phyloP scores from a whole-genome alignment of 2,113 vertebrate genomes.

The Charina bottae region DNA sequence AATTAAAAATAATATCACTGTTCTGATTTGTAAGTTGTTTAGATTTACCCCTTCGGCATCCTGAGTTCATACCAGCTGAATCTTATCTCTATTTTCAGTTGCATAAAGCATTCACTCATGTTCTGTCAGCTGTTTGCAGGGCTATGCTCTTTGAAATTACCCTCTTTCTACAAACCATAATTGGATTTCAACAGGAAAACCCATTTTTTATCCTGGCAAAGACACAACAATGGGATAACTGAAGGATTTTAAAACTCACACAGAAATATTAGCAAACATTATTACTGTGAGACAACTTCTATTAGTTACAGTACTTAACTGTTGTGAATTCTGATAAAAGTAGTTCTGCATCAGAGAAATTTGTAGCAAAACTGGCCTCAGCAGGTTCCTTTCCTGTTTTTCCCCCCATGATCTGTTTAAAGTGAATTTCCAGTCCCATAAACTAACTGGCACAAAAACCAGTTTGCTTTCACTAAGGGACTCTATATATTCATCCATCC shows the following conservation, averaged over 20 bases:
- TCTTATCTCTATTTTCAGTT: constrained; percentile 28
- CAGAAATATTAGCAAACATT: not conserved
- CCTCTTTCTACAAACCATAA: constrained; percentile 6
- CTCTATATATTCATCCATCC: constrained; percentile 56
- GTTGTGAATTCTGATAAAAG: not conserved
- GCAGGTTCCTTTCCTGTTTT: constrained; percentile 1
- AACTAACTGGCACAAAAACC: constrained; percentile 42
- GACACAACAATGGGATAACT: not conserved
- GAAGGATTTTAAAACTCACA: constrained; percentile 21
- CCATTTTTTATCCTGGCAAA: not conserved
- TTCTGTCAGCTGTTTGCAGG: not conserved
- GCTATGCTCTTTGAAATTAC: not conserved
- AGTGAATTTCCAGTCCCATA: constrained; percentile 26
- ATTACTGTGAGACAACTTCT: not conserved
- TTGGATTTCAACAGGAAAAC: not conserved
- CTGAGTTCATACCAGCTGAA: constrained; percentile 13
- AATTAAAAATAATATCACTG: not conserved
- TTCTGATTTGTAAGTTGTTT: not conserved
- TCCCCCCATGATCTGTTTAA: not conserved
- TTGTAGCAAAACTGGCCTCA: not conserved
- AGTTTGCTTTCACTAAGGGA: constrained; percentile 44
- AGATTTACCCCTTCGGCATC: not conserved
- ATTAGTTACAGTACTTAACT: accelerated
- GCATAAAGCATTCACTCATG: not conserved
- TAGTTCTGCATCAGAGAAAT: accelerated